Evolutionary conservation across 1,140 invertebrate genomes (phyloP).

Genomic region (Drosophila prosaltans): DNA sequence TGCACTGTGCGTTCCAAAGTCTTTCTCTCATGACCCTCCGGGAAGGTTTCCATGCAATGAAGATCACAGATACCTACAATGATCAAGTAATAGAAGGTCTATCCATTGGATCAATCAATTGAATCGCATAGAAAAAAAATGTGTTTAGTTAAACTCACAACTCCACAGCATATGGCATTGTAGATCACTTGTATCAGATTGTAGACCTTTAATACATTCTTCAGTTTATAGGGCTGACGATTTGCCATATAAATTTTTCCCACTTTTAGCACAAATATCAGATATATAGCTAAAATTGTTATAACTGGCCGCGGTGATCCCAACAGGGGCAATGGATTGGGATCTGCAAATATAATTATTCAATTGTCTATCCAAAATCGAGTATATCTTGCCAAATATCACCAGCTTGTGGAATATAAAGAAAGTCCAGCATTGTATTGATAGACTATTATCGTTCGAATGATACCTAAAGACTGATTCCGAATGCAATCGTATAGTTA

Average conservation of each 20-base stretch:
- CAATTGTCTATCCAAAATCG: background rate
- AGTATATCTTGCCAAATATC: background rate
- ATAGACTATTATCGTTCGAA: conserved; percentile 18
- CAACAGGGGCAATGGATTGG: conserved; percentile 39
- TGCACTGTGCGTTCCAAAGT: conserved; percentile 50
- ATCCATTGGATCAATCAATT: background rate
- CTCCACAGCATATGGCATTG: conserved; percentile 44
- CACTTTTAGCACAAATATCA: conserved; percentile 62
- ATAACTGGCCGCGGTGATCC: conserved; percentile 53
- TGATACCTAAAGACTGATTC: conserved; percentile 25
- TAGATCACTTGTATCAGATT: conserved; percentile 56
- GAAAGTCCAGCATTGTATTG: conserved; percentile 42
- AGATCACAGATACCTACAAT: conserved; percentile 46
- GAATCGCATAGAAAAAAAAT: background rate
- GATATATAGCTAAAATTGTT: conserved; percentile 34
- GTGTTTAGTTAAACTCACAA: conserved; percentile 33
- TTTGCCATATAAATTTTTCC: conserved; percentile 54
- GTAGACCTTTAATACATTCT: conserved; percentile 36
- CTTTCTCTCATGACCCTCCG: conserved; percentile 45
- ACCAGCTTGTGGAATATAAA: conserved; percentile 50
- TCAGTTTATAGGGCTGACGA: conserved; percentile 57
- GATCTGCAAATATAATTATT: conserved; percentile 37
- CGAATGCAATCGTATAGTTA: background rate
- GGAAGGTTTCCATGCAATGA: conserved; percentile 56
- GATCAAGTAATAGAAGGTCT: conserved; percentile 61